These are phyloP conservation scores for Ophioderma brevispina DNA, from an alignment of 35 echinoderm and acorn worm species.

Conservation along the genomic window DNA sequence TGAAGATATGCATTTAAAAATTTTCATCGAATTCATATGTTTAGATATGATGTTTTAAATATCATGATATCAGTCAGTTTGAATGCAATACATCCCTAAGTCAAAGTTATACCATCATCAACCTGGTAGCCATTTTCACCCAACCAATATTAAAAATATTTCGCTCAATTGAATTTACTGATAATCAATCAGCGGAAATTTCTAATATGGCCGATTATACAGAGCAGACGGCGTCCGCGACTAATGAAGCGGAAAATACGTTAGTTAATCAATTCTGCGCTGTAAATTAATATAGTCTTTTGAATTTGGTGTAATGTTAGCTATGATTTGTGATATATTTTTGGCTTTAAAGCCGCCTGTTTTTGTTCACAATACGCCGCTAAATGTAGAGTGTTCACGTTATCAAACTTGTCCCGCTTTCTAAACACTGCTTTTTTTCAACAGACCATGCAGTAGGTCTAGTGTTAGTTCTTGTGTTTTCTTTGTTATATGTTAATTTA, in stretches of 20 bases:
- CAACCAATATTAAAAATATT: background rate
- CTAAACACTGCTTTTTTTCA: too few species aligned
- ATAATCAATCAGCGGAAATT: slow-evolving; percentile 14
- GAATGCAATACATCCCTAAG: too few species aligned
- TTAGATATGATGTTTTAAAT: too few species aligned
- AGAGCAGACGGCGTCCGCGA: slow-evolving; percentile 1
- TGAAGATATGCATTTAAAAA: too few species aligned
- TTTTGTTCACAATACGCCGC: background rate
- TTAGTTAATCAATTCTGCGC: background rate
- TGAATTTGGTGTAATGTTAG: background rate
- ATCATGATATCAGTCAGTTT: too few species aligned
- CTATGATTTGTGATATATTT: background rate
- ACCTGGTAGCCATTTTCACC: too few species aligned
- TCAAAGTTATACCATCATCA: too few species aligned
- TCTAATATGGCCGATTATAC: slow-evolving; percentile 9
- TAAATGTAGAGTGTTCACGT: background rate
- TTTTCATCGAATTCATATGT: too few species aligned
- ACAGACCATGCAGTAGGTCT: too few species aligned
- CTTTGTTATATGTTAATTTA: too few species aligned
- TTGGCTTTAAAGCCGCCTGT: background rate
- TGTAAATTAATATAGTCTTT: background rate
- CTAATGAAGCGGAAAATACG: slow-evolving; percentile 9
- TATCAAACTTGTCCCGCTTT: background rate
- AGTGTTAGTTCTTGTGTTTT: too few species aligned
- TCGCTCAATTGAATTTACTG: background rate